Evolutionary conservation across 2,797 vertebrate species (phyloP), one percentile per base, ranked within the genome.

Genomic region (Sebastes reedi): DNA sequence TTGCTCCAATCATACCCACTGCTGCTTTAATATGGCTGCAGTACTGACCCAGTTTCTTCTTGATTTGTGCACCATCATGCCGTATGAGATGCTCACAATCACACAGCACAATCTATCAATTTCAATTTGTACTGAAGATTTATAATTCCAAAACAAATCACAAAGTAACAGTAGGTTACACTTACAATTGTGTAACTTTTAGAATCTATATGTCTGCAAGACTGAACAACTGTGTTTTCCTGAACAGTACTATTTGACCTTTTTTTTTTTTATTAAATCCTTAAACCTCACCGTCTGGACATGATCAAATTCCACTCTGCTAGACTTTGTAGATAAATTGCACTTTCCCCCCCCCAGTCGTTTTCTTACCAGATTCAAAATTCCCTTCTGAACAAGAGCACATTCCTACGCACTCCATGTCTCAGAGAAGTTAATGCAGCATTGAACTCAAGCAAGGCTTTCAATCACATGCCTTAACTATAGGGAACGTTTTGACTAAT

Each of bases 321-420:
- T 20, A 16, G 42, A 62, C 54, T 42, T 61, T 56, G 11, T 8
- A 36, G 5, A 24, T 42, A 30, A 42, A 55, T 42, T 70, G 12
- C 34, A 34, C 2, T 52, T 62, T 0, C 16, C 18, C 18, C 32
- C 32, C 32, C 32, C 36, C 18, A 20, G 34, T 54, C 14, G 13
- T 64, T 73, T 72, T 65, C n/a, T 27, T 42, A 42, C n/a, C 18
- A 56, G 30, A 61, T 55, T 65, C n/a, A 61, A 67, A 71, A 72
- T 62, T 30, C 22, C 24, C 18, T 9, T 39, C 30, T 67, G 71
- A 67, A 27, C 6, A 6, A 25, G 14, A 78, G 8, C 34, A 70
- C 56, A 72, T 74, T 68, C 36, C 54, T 56, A 11, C 34, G 25
- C 30, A 77, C 1, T 12, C 32, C 62, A 65, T n/a, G 22, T 73